Evolutionary conservation across 2,797 vertebrate species (phyloP), one percentile per base, ranked within the genome.

Genomic region (Gymnoscopelus microlampas): DNA sequence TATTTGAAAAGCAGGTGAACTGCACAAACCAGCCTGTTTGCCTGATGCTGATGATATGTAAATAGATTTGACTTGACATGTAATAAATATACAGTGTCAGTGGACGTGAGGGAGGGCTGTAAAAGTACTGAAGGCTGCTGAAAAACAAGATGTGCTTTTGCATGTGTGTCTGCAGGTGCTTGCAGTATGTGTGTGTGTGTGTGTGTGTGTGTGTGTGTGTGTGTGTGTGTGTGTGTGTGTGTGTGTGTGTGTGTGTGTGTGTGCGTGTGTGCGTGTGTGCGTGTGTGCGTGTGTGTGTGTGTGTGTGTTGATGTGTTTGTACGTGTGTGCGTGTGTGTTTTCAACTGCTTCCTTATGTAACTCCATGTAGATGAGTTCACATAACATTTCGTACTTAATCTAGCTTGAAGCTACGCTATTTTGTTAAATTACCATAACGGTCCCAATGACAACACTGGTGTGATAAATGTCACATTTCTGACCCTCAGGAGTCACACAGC

Each of bases 1-100:
- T 39, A 47, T 66, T 55, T 79, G 63, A 63, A 79, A 84, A 82
- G 74, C 61, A 66, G 79, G 76, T 68, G 55, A 82, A 78, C 79
- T 32, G 51, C 77, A 59, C 70, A 1, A 57, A 78, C 79, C 77
- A 80, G 66, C 71, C 19, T n/a, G 56, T 23, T 63, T 49, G 63
- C 53, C 67, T 68, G 66, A 53, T 7, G 50, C 19, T 10, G 39
- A 2, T 44, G 39, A 44, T 10, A 44, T 29, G 2, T 29, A 29
- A 29, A 29, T 29, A 4, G 3, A 44, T 44, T 44, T 44, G 26
- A 9, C 39, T 10, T 44, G 39, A 44, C 39, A 10, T 44, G 8
- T 44, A 10, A 44, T 44, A 44, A 9, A 44, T 7, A 44, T 2
- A 44, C 39, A 44, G 39, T 44, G 39, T 44, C 39, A 44, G 39